Base-by-base conservation (phyloP, 2,797 vertebrate genomes). In the Todus mexicanus region DNA sequence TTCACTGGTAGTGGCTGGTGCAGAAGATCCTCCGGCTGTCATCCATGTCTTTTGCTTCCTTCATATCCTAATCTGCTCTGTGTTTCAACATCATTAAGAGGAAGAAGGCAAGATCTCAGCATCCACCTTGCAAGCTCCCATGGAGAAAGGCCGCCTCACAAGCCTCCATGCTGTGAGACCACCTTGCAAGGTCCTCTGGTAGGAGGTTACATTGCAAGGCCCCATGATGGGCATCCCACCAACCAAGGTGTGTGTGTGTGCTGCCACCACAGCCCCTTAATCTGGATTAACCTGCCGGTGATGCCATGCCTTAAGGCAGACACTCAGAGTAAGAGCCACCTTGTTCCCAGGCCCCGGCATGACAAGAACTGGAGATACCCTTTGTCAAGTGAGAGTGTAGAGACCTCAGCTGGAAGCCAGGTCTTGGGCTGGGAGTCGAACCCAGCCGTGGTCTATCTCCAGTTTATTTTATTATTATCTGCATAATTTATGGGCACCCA, bases 31-130 rank as follows among this genome's bases (percentile, higher is more conserved):
- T 42, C 50, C 33, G 15, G 42, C 37, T 89, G 40, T 35, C 31
- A 37, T 19, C 47, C 56, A 38, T 6, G 12, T 31, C 27, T 45
- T 20, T 53, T 2, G 0, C 12, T 68, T 20, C 5, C 56, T 38
- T 0, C 0, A 8, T 57, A 59, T 45, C 66, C 47, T 72, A 20
- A 75, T 48, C 25, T 0, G 0, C 26, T 45, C n/a, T 59, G 75
- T 3, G 1, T 63, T 70, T 88, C 77, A 43, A 12, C 12, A 11
- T 50, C 3, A 2, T 26, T 56, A 29, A 17, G 60, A 57, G 31
- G 38, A 59, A n/a, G 43, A 76, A 54, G 54, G 21, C 60, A 70
- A 66, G 40, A 88, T 5, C 42, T 48, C 53, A 50, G 11, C 7
- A 4, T 14, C 8, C 47, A 20, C n/a, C 35, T 57, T 54, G 56